Conservation (phyloP, 2,797 vertebrate genomes). For the Anguilla megastoma region DNA sequence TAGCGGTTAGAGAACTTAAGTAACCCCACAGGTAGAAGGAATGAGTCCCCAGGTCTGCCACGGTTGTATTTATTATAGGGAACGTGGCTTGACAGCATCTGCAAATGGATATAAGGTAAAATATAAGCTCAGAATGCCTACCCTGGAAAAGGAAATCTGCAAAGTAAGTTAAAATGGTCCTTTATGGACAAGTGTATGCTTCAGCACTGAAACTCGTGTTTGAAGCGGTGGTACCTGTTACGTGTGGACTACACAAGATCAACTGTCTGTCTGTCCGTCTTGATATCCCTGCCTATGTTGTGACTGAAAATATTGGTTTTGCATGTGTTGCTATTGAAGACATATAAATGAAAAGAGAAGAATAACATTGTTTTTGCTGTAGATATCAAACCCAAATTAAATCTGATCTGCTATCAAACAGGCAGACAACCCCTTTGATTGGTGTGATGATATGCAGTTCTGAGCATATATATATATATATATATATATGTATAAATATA, state of each 20-base stretch:
- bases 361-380: neutral
- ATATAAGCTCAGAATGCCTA: neutral
- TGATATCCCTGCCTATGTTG: neutral
- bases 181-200: neutral
- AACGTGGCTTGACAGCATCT: neutral
- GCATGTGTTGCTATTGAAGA: neutral
- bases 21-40: neutral
- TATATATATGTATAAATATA: neutral
- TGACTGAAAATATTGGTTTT: neutral
- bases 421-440: conserved; percentile 33
- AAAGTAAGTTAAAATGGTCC: neutral
- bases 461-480: neutral
- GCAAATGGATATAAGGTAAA: neutral
- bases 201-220: neutral
- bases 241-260: neutral
- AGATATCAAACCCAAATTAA: conserved; percentile 12
- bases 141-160: neutral
- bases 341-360: conserved; percentile 11
- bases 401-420: conserved; percentile 37
- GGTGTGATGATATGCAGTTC: conserved; percentile 33
- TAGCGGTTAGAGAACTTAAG: neutral
- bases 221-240: neutral
- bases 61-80: neutral
- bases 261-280: neutral
- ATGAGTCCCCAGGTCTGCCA: neutral